Evolutionary conservation across 2,888 invertebrate species (phyloP), one percentile per base, ranked within the genome.

Genomic region (Orchestes rusci): DNA sequence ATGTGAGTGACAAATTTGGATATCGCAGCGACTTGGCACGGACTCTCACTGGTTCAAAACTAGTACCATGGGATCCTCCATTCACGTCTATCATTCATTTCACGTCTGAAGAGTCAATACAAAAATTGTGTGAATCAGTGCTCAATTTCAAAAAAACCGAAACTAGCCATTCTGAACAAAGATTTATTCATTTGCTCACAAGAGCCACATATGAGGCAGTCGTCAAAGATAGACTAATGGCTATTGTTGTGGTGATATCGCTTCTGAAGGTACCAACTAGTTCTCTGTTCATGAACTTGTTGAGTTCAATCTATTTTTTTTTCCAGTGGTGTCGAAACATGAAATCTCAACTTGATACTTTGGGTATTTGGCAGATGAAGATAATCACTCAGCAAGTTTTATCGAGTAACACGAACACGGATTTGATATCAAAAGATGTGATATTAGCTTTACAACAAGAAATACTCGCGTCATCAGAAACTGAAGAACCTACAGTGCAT

Each of bases 1-100:
- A 93, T 67, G 68, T 79, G 13, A 86, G 86, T 64, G 93, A 94
- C 71, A 91, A 91, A 1, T 72, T 79, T 57, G 86, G 89, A 2
- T 81, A 83, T 61, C 79, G 82, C 60, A 85, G 84, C 53, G 74
- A 89, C 41, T 70, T 89, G 37, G 86, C 88, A 0, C 82, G 84
- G 58, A 82, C 85, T 0, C 66, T 89, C n/a, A 88, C 88, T 0
- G 76, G 84, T 19, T 84, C 86, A 55, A 74, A 75, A 48, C 69
- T 77, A 36, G 74, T 78, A 56, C 75, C 82, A 1, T 86, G 85
- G 85, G 74, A 79, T 13, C 75, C 76, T 0, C 68, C 72, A 1
- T 72, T 80, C 0, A 78, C 79, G 53, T 77, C 80, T 50, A 77
- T 89, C n/a, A 73, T 80, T 12, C 74, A 82, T 0, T 88, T 87